phyloP scores from a whole-genome alignment of 2,797 vertebrate species.

The Harpagifer antarcticus region DNA sequence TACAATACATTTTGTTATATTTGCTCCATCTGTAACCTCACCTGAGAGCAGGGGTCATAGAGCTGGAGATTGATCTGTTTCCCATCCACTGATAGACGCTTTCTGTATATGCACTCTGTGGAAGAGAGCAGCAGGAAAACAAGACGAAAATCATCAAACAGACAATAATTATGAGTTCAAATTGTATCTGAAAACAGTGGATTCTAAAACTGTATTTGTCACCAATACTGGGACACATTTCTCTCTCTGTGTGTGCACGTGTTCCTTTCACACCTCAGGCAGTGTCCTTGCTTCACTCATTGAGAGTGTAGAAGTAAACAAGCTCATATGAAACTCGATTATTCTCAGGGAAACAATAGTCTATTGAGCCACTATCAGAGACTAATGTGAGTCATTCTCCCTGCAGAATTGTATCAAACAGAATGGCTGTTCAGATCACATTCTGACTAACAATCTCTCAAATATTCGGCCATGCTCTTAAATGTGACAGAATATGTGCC shows the following conservation, averaged over 20 bases:
- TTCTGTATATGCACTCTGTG: constrained; percentile 91
- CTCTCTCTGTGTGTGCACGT: background rate
- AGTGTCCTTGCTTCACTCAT: background rate
- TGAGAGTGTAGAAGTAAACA: background rate
- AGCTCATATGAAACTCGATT: constrained; percentile 49
- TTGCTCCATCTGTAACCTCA: constrained; percentile 67
- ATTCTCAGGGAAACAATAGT: constrained; percentile 26
- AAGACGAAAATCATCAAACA: background rate
- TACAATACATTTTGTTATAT: background rate
- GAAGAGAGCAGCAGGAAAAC: background rate
- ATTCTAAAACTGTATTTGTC: background rate
- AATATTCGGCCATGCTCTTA: background rate
- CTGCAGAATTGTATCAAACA: background rate
- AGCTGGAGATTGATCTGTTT: constrained; percentile 89
- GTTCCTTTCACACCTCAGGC: background rate
- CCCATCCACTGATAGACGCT: constrained; percentile 88
- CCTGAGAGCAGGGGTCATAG: constrained; percentile 91
- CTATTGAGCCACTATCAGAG: constrained; percentile 35
- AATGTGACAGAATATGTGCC: no score
- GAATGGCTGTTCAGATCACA: background rate
- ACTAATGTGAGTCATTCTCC: constrained; percentile 28
- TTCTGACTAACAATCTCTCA: background rate
- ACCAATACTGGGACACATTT: background rate
- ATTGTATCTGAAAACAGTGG: background rate
- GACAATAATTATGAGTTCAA: background rate